Conservation (phyloP, 2,113 vertebrate species). For the Notothenia rossii region DNA sequence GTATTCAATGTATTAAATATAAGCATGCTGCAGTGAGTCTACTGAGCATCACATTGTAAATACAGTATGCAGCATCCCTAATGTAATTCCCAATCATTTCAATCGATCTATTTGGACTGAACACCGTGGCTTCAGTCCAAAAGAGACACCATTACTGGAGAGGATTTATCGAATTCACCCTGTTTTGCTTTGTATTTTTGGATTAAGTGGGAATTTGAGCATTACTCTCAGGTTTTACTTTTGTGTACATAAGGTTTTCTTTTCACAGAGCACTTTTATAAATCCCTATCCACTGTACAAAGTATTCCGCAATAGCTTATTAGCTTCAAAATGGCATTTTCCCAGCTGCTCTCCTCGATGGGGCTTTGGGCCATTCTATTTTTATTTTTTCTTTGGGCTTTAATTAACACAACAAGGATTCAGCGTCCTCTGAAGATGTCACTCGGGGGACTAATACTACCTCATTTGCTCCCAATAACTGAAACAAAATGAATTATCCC, state of each 20-base stretch:
- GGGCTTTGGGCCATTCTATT: conserved; percentile 54
- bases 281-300: conserved; percentile 20
- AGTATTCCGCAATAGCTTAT: conserved; percentile 25
- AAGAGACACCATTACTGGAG: conserved; percentile 20
- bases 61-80: neutral
- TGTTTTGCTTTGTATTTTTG: conserved; percentile 13
- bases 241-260: conserved; percentile 33
- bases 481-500: conserved; percentile 41
- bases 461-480: conserved; percentile 58
- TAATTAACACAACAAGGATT: conserved; percentile 76
- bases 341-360: conserved; percentile 32
- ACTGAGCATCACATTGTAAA: conserved; percentile 9
- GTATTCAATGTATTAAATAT: neutral
- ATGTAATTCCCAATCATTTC: conserved; percentile 35
- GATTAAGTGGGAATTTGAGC: conserved; percentile 14
- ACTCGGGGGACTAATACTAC: conserved; percentile 64
- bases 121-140: conserved; percentile 10
- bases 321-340: conserved; percentile 46
- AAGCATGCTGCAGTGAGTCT: neutral
- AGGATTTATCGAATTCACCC: conserved; percentile 4
- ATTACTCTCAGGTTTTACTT: conserved; percentile 18
- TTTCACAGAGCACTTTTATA: conserved; percentile 6
- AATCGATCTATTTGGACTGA: conserved; percentile 21
- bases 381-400: conserved; percentile 68
- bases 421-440: conserved; percentile 59